phyloP scores from a whole-genome alignment of 2,888 invertebrate genomes.

The Pocota personata region DNA sequence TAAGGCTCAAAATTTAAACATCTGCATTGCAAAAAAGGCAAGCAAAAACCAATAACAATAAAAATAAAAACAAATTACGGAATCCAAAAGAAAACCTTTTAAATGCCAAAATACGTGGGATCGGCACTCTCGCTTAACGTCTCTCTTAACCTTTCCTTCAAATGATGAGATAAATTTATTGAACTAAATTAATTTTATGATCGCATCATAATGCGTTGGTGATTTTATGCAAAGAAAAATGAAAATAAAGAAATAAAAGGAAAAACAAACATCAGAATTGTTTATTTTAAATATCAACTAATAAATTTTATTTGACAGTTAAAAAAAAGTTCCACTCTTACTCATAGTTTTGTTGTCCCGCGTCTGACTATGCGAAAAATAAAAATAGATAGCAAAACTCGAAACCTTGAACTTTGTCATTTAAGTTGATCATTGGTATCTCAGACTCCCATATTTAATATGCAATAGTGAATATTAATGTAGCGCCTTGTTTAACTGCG shows the following conservation, averaged over 20 bases:
- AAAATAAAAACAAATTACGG: neutral
- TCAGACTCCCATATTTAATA: neutral
- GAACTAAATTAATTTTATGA: neutral
- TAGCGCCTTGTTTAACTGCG: neutral
- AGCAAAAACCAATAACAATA: neutral
- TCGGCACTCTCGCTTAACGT: neutral
- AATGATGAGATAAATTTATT: neutral
- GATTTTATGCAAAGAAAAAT: neutral
- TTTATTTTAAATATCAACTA: neutral
- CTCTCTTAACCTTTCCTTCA: neutral
- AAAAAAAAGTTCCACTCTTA: neutral
- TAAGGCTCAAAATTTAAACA: neutral
- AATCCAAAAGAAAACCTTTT: neutral
- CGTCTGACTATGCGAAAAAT: neutral
- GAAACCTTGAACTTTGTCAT: slow-evolving; percentile 15
- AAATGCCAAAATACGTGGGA: neutral
- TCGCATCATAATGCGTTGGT: neutral
- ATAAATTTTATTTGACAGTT: neutral
- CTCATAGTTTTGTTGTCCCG: neutral
- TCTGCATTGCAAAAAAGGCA: neutral
- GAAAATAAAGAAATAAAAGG: too few species aligned
- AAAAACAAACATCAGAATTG: neutral
- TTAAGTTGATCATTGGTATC: neutral
- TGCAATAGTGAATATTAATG: neutral
- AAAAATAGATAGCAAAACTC: neutral